phyloP scores from a whole-genome alignment of 2,113 vertebrate genomes.

The Neolamprologus brichardi region DNA sequence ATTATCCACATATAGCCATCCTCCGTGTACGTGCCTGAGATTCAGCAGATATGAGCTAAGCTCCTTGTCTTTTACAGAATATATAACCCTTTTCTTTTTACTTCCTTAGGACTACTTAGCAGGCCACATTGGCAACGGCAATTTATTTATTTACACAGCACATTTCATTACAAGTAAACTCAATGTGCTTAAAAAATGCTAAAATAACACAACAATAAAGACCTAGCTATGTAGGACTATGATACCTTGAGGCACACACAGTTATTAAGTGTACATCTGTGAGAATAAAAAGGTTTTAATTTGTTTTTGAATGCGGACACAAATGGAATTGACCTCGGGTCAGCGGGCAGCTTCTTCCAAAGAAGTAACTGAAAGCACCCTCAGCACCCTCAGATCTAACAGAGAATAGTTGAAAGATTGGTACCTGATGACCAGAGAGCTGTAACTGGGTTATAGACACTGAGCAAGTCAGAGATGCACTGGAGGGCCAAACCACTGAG shows the following conservation, averaged over 20 bases:
- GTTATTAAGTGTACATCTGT: not conserved
- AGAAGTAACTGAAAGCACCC: not conserved
- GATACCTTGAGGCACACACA: not conserved
- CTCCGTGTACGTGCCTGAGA: not conserved
- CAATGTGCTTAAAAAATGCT: not conserved
- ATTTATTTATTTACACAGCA: not conserved
- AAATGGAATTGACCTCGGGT: not conserved
- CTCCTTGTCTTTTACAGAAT: not conserved
- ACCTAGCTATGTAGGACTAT: not conserved
- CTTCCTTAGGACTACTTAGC: not conserved
- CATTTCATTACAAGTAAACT: not conserved
- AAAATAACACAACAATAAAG: not conserved
- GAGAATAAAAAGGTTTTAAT: not conserved
- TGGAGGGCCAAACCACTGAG: not conserved
- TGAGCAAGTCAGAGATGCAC: not conserved
- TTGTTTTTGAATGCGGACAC: not conserved
- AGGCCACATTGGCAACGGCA: not conserved
- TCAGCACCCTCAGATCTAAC: not conserved
- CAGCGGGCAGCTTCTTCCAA: not conserved
- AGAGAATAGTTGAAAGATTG: not conserved
- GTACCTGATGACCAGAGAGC: not conserved
- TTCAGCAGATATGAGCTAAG: not conserved
- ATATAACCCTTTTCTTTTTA: not conserved
- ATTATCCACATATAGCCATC: not conserved
- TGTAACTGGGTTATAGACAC: not conserved